These are phyloP conservation scores for Chalcis sispes DNA, from an alignment of 2,888 invertebrate species.

Conservation along the genomic window DNA sequence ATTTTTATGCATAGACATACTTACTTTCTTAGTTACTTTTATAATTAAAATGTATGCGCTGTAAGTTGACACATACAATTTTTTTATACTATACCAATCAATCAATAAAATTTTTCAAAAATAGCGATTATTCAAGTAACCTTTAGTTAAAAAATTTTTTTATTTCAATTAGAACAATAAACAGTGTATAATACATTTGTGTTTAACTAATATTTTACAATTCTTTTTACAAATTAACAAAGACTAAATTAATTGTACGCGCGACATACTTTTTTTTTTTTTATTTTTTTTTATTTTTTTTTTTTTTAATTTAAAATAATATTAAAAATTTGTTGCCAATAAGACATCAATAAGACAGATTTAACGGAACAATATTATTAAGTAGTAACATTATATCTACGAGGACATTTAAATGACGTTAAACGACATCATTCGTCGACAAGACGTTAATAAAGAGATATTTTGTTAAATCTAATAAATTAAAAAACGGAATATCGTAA, in stretches of 20 bases:
- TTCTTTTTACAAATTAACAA: slow-evolving; percentile 1
- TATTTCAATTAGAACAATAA: slow-evolving; percentile 15
- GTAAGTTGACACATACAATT: slow-evolving; percentile 31
- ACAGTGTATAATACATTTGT: slow-evolving; percentile 15
- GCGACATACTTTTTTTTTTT: background rate
- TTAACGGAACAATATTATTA: background rate
- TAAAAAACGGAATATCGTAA: too few relatives aligned
- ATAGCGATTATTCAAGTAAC: slow-evolving; percentile 37
- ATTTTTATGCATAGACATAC: slow-evolving; percentile 9
- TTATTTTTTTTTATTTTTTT: too few relatives aligned
- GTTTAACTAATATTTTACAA: slow-evolving; percentile 25
- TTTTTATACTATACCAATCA: slow-evolving; percentile 24
- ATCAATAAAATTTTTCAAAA: slow-evolving; percentile 45
- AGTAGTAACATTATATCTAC: too few relatives aligned
- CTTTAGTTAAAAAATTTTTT: slow-evolving; percentile 44
- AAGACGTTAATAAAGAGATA: too few relatives aligned
- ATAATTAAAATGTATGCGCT: slow-evolving; percentile 30
- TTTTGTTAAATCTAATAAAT: too few relatives aligned
- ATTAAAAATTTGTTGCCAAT: background rate
- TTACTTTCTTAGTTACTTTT: slow-evolving; percentile 4
- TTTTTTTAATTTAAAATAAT: too few relatives aligned
- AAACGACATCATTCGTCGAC: too few relatives aligned
- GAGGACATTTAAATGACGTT: too few relatives aligned
- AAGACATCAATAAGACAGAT: slow-evolving; percentile 1
- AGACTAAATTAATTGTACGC: slow-evolving; percentile 13